Evolutionary conservation across 2,797 vertebrate species (phyloP).

Genomic region (Enteromius radiatus): DNA sequence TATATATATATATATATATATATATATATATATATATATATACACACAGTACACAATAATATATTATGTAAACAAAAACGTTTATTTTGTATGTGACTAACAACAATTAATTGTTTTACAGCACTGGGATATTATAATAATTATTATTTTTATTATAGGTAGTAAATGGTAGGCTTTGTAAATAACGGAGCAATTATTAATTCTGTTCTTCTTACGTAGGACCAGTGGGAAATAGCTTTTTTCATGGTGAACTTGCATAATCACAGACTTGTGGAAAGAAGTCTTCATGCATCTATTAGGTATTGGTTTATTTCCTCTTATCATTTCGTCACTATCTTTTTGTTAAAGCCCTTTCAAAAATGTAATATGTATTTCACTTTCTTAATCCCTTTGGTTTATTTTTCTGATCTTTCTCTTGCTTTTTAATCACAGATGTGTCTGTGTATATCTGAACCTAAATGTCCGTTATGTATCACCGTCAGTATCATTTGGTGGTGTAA

Average conservation of each 20-base stretch:
- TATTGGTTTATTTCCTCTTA: constrained; percentile 67
- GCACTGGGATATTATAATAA: background rate
- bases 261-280: constrained; percentile 87
- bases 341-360: background rate
- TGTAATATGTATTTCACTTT: background rate
- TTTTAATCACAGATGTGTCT: background rate
- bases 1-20: no score
- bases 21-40: no score
- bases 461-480: background rate
- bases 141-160: background rate
- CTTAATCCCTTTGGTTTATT: background rate
- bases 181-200: background rate
- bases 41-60: no score
- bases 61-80: no score
- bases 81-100: no score
- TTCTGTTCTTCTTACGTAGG: constrained; percentile 65
- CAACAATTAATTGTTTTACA: no score
- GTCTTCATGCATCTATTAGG: constrained; percentile 78
- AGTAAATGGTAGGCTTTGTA: background rate
- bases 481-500: constrained; percentile 34
- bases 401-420: background rate
- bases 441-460: background rate
- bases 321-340: background rate
- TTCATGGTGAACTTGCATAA: constrained; percentile 86
- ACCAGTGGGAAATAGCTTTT: constrained; percentile 80